Evolutionary conservation across 1,140 invertebrate genomes (phyloP).

Genomic region (Coelopa frigida): DNA sequence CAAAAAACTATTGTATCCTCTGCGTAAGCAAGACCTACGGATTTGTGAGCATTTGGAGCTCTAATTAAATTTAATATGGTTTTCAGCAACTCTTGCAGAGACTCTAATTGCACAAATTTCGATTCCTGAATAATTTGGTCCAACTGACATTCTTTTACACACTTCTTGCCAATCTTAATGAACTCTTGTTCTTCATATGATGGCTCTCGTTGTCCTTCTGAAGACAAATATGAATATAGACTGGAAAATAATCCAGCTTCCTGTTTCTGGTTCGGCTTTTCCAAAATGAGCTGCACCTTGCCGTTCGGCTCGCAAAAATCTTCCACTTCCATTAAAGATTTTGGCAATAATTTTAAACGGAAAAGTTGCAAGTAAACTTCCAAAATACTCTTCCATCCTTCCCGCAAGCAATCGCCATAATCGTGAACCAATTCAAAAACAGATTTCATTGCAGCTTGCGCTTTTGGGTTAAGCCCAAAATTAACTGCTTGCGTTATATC

Average conservation of each 20-base stretch:
- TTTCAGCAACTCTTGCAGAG: constrained; percentile 63
- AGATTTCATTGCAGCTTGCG: constrained; percentile 72
- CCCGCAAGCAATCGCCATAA: constrained; percentile 85
- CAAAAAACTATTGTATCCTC: constrained; percentile 90
- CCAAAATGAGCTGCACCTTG: constrained; percentile 71
- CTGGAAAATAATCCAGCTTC: constrained; percentile 71
- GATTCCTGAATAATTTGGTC: constrained; percentile 88
- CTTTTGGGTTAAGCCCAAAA: constrained; percentile 76
- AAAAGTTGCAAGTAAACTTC: constrained; percentile 86
- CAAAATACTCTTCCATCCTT: constrained; percentile 92
- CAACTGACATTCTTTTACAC: constrained; percentile 80
- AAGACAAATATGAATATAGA: constrained; percentile 78
- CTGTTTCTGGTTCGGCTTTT: constrained; percentile 55
- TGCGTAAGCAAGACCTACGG: constrained; percentile 53
- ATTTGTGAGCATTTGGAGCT: constrained; percentile 54
- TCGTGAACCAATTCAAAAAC: constrained; percentile 81
- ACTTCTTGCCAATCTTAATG: constrained; percentile 64
- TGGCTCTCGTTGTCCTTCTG: constrained; percentile 53
- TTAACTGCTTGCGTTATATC: constrained; percentile 51
- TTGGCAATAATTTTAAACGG: constrained; percentile 75
- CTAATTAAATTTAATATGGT: constrained; percentile 49
- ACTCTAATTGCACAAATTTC: constrained; percentile 86
- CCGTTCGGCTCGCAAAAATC: constrained; percentile 87
- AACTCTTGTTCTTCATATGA: constrained; percentile 69
- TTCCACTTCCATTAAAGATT: constrained; percentile 73